Evolutionary conservation across 2,888 invertebrate genomes (phyloP).

Genomic region (Lepetodrilus schrolli): DNA sequence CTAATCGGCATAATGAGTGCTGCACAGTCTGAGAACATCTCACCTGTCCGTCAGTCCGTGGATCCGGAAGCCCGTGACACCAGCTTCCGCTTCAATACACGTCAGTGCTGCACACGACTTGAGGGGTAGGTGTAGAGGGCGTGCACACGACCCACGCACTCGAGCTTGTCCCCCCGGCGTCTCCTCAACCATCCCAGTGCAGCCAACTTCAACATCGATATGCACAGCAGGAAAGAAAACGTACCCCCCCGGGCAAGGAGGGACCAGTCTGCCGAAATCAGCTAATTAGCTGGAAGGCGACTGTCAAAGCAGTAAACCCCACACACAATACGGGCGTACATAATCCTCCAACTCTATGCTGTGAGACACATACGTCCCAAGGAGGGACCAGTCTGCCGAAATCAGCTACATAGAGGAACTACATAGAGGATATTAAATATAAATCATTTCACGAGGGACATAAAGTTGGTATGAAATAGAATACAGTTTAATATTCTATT

Average conservation of each 20-base stretch:
- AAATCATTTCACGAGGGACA: too few relatives aligned
- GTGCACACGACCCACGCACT: conserved; percentile 2
- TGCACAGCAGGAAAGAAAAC: neutral
- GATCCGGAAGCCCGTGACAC: neutral
- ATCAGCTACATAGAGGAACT: too few relatives aligned
- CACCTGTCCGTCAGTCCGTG: neutral
- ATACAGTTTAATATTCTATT: too few relatives aligned
- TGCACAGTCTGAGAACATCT: neutral
- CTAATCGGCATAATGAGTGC: neutral
- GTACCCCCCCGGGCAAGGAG: too few relatives aligned
- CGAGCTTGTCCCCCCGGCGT: neutral
- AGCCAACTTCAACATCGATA: neutral
- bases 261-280: too few relatives aligned
- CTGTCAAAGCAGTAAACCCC: neutral
- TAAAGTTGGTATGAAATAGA: too few relatives aligned
- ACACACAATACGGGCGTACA: neutral
- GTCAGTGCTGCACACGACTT: neutral
- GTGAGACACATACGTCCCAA: too few relatives aligned
- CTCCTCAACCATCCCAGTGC: neutral
- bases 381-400: too few relatives aligned
- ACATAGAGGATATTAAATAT: too few relatives aligned
- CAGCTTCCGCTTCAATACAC: neutral
- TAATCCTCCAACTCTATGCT: too few relatives aligned
- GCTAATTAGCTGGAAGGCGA: too few relatives aligned
- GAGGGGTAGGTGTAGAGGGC: conserved; percentile 14